phyloP scores from a whole-genome alignment of 2,797 vertebrate genomes.

The Lindbergichthys nudifrons region DNA sequence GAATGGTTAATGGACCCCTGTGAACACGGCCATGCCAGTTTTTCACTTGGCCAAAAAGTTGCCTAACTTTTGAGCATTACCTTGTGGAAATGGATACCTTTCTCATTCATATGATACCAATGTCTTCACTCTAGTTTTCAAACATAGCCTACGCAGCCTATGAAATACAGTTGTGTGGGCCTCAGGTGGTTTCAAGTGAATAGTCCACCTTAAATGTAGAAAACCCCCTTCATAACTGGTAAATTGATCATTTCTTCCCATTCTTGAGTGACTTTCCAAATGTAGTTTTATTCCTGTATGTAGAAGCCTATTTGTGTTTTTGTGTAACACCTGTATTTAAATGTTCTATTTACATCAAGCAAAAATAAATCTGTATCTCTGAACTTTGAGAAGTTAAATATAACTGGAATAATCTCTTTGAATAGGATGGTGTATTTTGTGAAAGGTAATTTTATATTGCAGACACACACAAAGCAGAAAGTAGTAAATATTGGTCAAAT shows the following conservation, averaged over 20 bases:
- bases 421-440: background rate
- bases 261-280: background rate
- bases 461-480: constrained; percentile 34
- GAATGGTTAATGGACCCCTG: too few species aligned
- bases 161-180: too few species aligned
- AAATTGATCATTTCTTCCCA: background rate
- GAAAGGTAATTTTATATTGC: constrained; percentile 6
- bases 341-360: background rate
- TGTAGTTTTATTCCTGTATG: background rate
- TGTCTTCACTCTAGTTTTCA: too few species aligned
- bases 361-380: background rate
- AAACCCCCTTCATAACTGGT: background rate
- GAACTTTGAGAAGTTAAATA: background rate
- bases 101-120: too few species aligned
- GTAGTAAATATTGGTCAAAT: constrained; percentile 16
- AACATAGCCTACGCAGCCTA: too few species aligned
- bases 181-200: background rate
- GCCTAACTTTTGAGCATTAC: too few species aligned
- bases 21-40: too few species aligned
- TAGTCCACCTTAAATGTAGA: background rate
- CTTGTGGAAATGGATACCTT: too few species aligned
- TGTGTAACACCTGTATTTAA: background rate
- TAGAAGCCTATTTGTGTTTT: background rate
- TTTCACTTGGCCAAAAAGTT: too few species aligned
- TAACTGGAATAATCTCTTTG: background rate